Base-by-base conservation (phyloP, 2,797 vertebrate genomes). In the Etheostoma perlongum region DNA sequence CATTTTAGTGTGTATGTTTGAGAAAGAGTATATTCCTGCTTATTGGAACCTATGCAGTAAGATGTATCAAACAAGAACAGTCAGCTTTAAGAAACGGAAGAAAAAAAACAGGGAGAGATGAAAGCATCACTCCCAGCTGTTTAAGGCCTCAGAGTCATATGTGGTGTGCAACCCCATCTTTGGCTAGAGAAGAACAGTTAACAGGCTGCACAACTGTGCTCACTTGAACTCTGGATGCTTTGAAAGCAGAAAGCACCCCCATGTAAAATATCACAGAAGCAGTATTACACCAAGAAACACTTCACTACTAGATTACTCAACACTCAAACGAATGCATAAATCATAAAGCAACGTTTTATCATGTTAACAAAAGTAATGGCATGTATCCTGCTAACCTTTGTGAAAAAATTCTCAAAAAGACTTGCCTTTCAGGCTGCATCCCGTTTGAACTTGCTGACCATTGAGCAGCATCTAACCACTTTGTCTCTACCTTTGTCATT, bases 141-240 rank as follows among this genome's bases (percentile, higher is more conserved):
- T 72, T 23, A 30, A 61, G 59, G 49, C 36, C 70, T 60, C 40
- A 23, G 53, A 78, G 49, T 79, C 51, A 67, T 63, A 78, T 80
- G 69, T 76, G 77, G 65, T 51, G 47, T 40, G 66, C 27, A 48
- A 36, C 61, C 42, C 21, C 52, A 33, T 60, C 72, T 84, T 58
- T 70, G 70, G 64, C 71, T 44, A 8, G 19, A 79, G 72, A 60
- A 63, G 55, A 73, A 72, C 48, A 48, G 42, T 61, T 49, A 72
- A 79, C 42, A 69, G 49, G 66, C 49, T 82, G 63, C 63, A 40
- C 27, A 40, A 55, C 58, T 81, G 21, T 6, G 18, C 57, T 42
- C 1, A 2, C 61, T 73, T 36, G 16, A 74, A 48, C 18, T 70
- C 16, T 60, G 58, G 55, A 51, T 60, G 60, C 66, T 70, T 72